phyloP scores from a whole-genome alignment of 2,797 vertebrate genomes.

The Enteromius trimaculatus region DNA sequence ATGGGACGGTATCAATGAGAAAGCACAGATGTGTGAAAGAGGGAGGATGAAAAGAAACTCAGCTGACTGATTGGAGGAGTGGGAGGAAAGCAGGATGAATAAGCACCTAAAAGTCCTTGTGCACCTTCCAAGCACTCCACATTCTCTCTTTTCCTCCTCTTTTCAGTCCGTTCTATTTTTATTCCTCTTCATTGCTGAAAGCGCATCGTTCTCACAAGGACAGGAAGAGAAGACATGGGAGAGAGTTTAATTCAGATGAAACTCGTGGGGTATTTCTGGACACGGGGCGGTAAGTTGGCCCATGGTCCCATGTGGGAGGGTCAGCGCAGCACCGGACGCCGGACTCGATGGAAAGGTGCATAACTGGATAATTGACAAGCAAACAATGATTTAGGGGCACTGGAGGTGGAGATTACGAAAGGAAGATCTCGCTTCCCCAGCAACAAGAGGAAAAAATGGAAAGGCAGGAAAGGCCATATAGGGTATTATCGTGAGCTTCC shows the following conservation, averaged over 20 bases:
- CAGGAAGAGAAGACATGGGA: constrained; percentile 47
- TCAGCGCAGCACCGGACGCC: constrained; percentile 18
- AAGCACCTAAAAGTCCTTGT: constrained; percentile 55
- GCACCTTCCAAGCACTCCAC: constrained; percentile 47
- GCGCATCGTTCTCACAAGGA: constrained; percentile 55
- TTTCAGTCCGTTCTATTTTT: constrained; percentile 60
- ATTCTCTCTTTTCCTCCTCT: constrained; percentile 40
- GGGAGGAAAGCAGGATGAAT: constrained; percentile 56
- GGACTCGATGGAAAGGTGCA: constrained; percentile 33
- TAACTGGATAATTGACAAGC: constrained; percentile 40
- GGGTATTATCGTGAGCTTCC: constrained; percentile 52
- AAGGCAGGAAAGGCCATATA: constrained; percentile 60
- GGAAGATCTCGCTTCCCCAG: constrained; percentile 47
- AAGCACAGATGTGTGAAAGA: constrained; percentile 57
- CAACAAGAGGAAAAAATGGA: constrained; percentile 47
- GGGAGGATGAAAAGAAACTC: constrained; percentile 60
- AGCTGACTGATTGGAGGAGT: constrained; percentile 57
- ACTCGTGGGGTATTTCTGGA: constrained; percentile 55
- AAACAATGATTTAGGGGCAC: constrained; percentile 35
- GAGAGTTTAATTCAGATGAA: constrained; percentile 41
- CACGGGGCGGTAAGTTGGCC: constrained; percentile 11
- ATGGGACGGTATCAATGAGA: constrained; percentile 48
- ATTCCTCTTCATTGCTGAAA: constrained; percentile 59
- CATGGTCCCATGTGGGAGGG: constrained; percentile 36
- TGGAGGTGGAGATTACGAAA: constrained; percentile 39